phyloP scores from a whole-genome alignment of 2,888 invertebrate species.

The Drosophila anomelani region DNA sequence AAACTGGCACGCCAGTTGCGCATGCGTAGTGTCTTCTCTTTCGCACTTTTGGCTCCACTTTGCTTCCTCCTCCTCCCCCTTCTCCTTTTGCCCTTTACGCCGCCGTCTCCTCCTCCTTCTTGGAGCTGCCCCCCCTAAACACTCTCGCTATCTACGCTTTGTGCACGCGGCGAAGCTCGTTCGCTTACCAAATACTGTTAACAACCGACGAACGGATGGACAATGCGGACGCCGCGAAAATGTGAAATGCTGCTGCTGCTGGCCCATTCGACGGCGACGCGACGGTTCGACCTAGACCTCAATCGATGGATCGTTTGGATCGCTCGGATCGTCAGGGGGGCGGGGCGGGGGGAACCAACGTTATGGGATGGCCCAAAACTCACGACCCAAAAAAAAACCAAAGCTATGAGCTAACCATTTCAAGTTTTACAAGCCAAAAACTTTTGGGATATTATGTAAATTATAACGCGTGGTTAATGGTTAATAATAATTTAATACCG shows the following conservation, averaged over 20 bases:
- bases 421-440: slow-evolving; percentile 11
- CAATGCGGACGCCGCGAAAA: slow-evolving; percentile 79
- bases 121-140: slow-evolving; percentile 1
- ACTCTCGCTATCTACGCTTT: slow-evolving; percentile 40
- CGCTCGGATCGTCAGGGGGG: slow-evolving; percentile 7
- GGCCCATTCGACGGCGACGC: slow-evolving; percentile 63
- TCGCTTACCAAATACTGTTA: slow-evolving; percentile 59
- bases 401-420: slow-evolving; percentile 18
- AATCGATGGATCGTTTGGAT: slow-evolving; percentile 74
- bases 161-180: slow-evolving; percentile 6
- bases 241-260: slow-evolving; percentile 65
- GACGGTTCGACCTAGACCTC: slow-evolving; percentile 80
- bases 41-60: slow-evolving; percentile 15
- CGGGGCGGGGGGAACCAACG: background rate
- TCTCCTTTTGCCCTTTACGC: background rate
- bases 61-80: slow-evolving; percentile 12
- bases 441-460: slow-evolving; percentile 77
- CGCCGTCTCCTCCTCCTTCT: background rate
- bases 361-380: slow-evolving; percentile 36
- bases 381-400: slow-evolving; percentile 10
- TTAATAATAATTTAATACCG: slow-evolving; percentile 3
- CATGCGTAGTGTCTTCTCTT: slow-evolving; percentile 61
- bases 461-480: slow-evolving; percentile 42
- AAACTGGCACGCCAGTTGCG: slow-evolving; percentile 74
- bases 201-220: slow-evolving; percentile 55